Evolutionary conservation across 2,888 invertebrate genomes (phyloP).

Genomic region (Sminthurinus aureus): DNA sequence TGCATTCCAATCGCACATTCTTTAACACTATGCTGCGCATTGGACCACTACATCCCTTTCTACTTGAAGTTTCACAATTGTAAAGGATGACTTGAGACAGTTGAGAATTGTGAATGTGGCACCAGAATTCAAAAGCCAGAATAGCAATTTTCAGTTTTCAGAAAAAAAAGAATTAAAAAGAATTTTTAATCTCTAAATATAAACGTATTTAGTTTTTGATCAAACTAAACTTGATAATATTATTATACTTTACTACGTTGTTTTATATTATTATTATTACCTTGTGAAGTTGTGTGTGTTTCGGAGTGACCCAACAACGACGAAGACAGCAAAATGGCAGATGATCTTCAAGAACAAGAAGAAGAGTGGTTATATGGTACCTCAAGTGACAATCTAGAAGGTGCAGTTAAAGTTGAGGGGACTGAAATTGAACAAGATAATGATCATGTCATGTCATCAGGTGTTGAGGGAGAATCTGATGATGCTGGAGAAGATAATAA

Average conservation of each 20-base stretch:
- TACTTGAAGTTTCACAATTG: too few relatives aligned
- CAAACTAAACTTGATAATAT: neutral
- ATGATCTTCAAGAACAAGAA: constrained; percentile 37
- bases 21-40: too few relatives aligned
- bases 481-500: constrained; percentile 65
- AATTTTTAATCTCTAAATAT: neutral
- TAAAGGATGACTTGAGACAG: too few relatives aligned
- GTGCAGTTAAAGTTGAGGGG: constrained; percentile 66
- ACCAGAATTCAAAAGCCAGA: too few relatives aligned
- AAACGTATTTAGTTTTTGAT: neutral
- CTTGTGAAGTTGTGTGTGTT: neutral
- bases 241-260: neutral
- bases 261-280: neutral
- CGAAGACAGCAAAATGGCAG: constrained; percentile 45
- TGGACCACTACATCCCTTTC: too few relatives aligned
- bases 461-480: constrained; percentile 3
- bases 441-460: neutral
- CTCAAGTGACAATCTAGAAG: constrained; percentile 65
- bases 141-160: too few relatives aligned
- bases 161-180: too few relatives aligned
- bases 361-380: constrained; percentile 85
- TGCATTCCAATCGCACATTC: too few relatives aligned
- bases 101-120: too few relatives aligned
- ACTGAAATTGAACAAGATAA: constrained; percentile 45
- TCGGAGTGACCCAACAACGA: neutral